These are phyloP conservation scores for Dinomys branickii DNA, from an alignment of 2,113 vertebrate species.

Conservation along the genomic window DNA sequence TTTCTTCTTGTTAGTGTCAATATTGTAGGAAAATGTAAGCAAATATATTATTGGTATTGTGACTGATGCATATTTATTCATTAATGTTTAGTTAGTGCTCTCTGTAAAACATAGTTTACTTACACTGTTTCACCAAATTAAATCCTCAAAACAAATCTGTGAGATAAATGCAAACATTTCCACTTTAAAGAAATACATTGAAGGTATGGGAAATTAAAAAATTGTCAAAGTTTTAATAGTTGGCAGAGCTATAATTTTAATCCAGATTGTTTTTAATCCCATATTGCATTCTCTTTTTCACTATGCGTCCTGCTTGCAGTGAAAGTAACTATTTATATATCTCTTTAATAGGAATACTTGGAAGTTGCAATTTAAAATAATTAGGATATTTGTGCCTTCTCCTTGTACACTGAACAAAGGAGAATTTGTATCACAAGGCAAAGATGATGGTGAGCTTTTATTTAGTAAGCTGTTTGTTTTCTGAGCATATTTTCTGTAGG, in stretches of 20 bases:
- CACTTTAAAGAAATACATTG: neutral
- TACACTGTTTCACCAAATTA: neutral
- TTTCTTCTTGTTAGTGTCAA: constrained; percentile 44
- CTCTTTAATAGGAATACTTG: constrained; percentile 56
- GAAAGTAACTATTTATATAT: constrained; percentile 32
- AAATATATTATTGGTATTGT: constrained; percentile 16
- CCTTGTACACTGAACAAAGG: constrained; percentile 30
- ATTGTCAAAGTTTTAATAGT: neutral
- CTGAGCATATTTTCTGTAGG: neutral
- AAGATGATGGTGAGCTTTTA: constrained; percentile 9
- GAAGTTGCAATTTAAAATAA: constrained; percentile 54
- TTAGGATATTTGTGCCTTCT: constrained; percentile 29
- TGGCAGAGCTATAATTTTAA: constrained; percentile 49
- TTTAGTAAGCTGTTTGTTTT: constrained; percentile 46
- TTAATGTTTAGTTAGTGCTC: neutral
- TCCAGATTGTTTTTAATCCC: constrained; percentile 20
- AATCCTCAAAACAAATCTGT: constrained; percentile 1
- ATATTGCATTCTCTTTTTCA: constrained; percentile 36
- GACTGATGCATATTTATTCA: constrained; percentile 41
- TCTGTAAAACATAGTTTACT: neutral
- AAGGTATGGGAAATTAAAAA: neutral
- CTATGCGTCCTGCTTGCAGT: neutral
- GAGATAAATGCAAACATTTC: neutral
- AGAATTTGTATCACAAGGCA: constrained; percentile 44
- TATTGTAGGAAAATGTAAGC: constrained; percentile 17